Evolutionary conservation across 1,140 invertebrate species (phyloP), one percentile per base, ranked within the genome.

Genomic region (Nasonia longicornis): DNA sequence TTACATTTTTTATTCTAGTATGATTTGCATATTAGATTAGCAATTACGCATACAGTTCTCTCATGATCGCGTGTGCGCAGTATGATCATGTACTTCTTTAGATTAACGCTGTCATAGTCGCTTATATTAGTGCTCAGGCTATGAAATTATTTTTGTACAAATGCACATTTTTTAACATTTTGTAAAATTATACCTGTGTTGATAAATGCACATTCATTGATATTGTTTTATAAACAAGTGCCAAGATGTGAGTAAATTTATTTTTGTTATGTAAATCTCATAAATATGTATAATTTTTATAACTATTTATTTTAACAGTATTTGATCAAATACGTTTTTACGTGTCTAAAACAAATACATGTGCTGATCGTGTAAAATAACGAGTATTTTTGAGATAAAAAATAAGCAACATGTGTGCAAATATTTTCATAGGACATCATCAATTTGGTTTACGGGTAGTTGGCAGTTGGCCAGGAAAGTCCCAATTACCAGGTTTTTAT

Each of bases 371-470:
- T 20, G 16, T 1, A 10, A 4, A 52, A 4, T 52, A 52, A 52
- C 12, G 11, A 52, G 12, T 16, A 16, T 16, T 16, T 20, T 52
- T 52, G 12, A 16, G 12, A 20, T 58, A 16, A 58, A 7, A n/a
- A 58, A 58, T 20, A 4, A 58, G 20, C 20, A 58, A 3, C 20
- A 58, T 58, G 52, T 7, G 6, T 58, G 16, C 20, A 20, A 58
- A 76, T n/a, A 81, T 77, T 66, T 81, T 81, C 42, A 76, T 81
- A 11, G 14, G 1, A 45, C 80, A 81, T 42, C 80, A 81, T 71
- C 1, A 42, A 20, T 26, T 63, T n/a, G 80, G 80, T 26, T 73
- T 82, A 22, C 63, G 70, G 42, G 8, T 82, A 2, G 22, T 82
- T 35, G 70, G 58, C 10, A 52, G 69, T 48, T 82, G 52, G 58